These are phyloP conservation scores for Rhinogobio ventralis DNA, from an alignment of 2,797 vertebrate species.

Conservation along the genomic window DNA sequence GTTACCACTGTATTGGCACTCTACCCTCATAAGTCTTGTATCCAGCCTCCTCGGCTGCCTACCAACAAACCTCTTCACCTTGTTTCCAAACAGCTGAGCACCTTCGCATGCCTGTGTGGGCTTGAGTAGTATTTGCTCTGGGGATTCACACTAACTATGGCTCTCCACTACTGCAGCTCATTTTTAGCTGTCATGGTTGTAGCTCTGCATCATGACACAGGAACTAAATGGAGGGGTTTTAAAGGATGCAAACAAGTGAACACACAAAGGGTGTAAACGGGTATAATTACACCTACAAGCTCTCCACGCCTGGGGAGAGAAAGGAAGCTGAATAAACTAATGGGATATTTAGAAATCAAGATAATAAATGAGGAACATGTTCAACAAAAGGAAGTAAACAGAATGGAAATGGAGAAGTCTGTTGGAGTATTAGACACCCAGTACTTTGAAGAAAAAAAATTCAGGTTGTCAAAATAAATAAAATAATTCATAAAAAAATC, in stretches of 20 bases:
- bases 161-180: slow-evolving; percentile 20
- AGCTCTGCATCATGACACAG: not conserved
- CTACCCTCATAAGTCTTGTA: not conserved
- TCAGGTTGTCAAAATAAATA: too few species aligned
- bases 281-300: not conserved
- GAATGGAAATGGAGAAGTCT: not conserved
- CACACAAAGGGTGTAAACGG: not conserved
- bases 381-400: slow-evolving; percentile 9
- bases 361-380: not conserved
- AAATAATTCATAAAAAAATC: too few species aligned
- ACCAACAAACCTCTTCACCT: slow-evolving; percentile 10
- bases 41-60: slow-evolving; percentile 8
- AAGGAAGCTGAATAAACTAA: not conserved
- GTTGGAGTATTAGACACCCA: not conserved
- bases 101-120: slow-evolving; percentile 15
- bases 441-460: not conserved
- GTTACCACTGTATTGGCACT: slow-evolving; percentile 1
- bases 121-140: slow-evolving; percentile 35
- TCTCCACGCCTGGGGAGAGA: not conserved
- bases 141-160: not conserved
- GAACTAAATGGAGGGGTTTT: slow-evolving; percentile 11
- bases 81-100: slow-evolving; percentile 1
- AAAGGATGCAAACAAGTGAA: slow-evolving; percentile 6
- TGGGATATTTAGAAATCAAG: slow-evolving; percentile 12
- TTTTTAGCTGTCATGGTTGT: slow-evolving; percentile 29